Evolutionary conservation across 2,113 vertebrate species (phyloP).

Genomic region (Raphicerus campestris): DNA sequence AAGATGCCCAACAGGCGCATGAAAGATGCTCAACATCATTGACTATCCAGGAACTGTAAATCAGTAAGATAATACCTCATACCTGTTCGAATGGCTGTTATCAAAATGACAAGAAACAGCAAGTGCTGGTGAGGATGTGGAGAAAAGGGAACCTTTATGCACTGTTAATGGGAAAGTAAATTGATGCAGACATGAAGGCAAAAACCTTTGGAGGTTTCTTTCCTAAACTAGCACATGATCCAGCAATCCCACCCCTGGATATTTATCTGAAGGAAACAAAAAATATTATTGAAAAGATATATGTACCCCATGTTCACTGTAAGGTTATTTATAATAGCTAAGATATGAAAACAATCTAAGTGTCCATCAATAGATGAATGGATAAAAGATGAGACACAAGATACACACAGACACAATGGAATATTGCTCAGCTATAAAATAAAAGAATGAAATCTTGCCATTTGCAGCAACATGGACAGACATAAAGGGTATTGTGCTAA

Average conservation of each 20-base stretch:
- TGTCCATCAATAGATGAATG: not conserved
- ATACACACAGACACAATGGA: not conserved
- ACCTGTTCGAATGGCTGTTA: not conserved
- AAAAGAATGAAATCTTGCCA: not conserved
- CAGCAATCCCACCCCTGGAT: not conserved
- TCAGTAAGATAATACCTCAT: not conserved
- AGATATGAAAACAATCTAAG: not conserved
- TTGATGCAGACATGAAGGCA: not conserved
- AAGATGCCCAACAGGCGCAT: not conserved
- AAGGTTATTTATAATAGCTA: not conserved
- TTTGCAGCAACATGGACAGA: not conserved
- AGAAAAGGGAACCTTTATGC: not conserved
- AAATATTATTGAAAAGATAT: not conserved
- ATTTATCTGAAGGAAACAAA: not conserved
- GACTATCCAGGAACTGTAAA: not conserved
- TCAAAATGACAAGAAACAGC: not conserved
- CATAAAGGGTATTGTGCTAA: not conserved
- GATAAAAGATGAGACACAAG: not conserved
- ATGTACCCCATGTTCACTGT: not conserved
- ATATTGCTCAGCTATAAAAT: not conserved
- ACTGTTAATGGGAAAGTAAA: not conserved
- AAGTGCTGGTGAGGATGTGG: not conserved
- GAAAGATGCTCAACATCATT: not conserved
- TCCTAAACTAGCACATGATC: not conserved
- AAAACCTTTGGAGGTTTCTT: not conserved